These are phyloP conservation scores for Drosophila mulleri DNA, from an alignment of 2,888 invertebrate species.

Conservation along the genomic window DNA sequence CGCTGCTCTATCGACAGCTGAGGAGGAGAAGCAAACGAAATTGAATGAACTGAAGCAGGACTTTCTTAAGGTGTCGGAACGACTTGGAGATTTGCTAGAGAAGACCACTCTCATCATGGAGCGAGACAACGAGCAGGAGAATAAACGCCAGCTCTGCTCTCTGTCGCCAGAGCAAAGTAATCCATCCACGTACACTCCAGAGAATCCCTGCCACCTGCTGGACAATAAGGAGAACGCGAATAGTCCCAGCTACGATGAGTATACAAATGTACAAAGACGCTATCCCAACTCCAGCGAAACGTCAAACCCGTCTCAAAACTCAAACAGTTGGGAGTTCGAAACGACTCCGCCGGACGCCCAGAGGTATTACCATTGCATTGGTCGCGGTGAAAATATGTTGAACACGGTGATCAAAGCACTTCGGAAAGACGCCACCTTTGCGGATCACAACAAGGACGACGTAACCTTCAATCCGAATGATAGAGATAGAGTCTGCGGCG, in stretches of 20 bases:
- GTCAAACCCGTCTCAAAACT: constrained; percentile 72
- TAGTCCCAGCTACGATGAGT: constrained; percentile 61
- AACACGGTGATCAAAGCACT: constrained; percentile 80
- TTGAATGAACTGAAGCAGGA: constrained; percentile 74
- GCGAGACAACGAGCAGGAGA: constrained; percentile 76
- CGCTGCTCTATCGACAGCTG: constrained; percentile 4
- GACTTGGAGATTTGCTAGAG: constrained; percentile 79
- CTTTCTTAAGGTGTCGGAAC: constrained; percentile 79
- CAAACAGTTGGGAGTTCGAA: constrained; percentile 72
- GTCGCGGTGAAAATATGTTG: constrained; percentile 72
- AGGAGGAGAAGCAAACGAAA: constrained; percentile 58
- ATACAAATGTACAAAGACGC: constrained; percentile 55
- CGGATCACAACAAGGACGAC: constrained; percentile 57
- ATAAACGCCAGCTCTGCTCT: constrained; percentile 52
- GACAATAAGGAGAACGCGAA: constrained; percentile 60
- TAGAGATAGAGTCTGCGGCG: constrained; percentile 43
- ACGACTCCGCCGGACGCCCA: constrained; percentile 51
- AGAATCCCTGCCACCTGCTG: constrained; percentile 26
- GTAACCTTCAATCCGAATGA: constrained; percentile 52
- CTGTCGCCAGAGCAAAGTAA: constrained; percentile 47
- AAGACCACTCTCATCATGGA: constrained; percentile 83
- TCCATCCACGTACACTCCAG: constrained; percentile 47
- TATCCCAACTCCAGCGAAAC: constrained; percentile 74
- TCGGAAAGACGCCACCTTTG: constrained; percentile 70
- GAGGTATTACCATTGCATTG: constrained; percentile 69